Base-by-base conservation (phyloP, 1,140 invertebrate genomes). In the Vanessa tameamea region DNA sequence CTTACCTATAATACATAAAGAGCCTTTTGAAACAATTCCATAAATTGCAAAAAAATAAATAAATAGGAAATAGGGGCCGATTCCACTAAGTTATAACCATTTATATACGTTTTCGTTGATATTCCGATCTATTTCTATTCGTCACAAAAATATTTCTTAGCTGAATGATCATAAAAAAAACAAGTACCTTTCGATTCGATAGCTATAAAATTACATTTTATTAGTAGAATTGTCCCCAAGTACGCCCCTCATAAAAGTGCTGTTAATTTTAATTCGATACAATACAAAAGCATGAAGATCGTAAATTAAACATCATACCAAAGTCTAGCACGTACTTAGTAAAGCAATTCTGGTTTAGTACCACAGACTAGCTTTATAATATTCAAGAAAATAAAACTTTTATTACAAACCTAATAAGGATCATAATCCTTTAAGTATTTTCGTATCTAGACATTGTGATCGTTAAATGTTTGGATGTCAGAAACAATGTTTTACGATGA, bases 251-350 rank as follows among this genome's bases (percentile, higher is more conserved):
- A 53, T 64, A n/a, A 64, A 43, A 64, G 37, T 11, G 37, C 8
- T 11, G 37, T 43, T 43, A 43, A 43, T 9, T 43, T 43, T 43
- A 43, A 43, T 43, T 43, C 37, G 37, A 53, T 67, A 47, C 26
- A 14, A 55, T 8, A 57, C 23, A 16, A 48, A 23, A 64, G 47
- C 53, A 59, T 31, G 66, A 57, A 71, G 11, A 20, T 64, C 57
- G 26, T 68, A 74, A 74, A 74, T 67, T 68, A 69, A 64, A 53
- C 43, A 64, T 69, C 66, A 1, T 16, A 69, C 66, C 15, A 2
- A 61, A 57, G 11, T 74, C 69, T 63, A 48, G 57, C 66, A 69
- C 72, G 66, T 74, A 68, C 66, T 64, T 31, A 47, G 37, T 68
- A 55, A 63, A 51, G 53, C 37, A 16, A 47, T 61, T 61, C 26